A percentile compares a stretch with the other conserved stretches of the same genome.
Conservation (phyloP, 1,140 invertebrate species). For the Trachymyrmex septentrionalis region DNA sequence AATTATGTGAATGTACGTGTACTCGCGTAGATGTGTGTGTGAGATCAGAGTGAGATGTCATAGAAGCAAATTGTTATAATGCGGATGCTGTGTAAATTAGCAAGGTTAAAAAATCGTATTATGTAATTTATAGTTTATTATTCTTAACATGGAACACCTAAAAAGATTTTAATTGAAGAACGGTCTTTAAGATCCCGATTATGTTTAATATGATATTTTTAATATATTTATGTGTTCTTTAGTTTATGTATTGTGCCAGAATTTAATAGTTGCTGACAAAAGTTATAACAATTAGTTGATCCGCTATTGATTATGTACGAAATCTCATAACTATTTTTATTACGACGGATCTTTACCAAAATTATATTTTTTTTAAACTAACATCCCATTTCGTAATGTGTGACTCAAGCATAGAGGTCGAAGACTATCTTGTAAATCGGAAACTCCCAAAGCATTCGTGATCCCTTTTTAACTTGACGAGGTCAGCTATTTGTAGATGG, state of each 20-base stretch:
- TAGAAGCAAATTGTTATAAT: slow-evolving; percentile 35
- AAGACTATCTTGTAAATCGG: slow-evolving; percentile 14
- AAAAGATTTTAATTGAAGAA: neutral
- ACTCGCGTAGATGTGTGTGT: slow-evolving; percentile 21
- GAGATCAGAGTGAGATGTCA: slow-evolving; percentile 13
- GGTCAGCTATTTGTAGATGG: slow-evolving; percentile 46
- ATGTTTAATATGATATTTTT: neutral
- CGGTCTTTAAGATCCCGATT: neutral
- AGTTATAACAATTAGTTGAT: neutral
- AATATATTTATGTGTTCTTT: neutral
- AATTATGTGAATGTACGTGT: slow-evolving; percentile 24
- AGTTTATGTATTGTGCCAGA: neutral
- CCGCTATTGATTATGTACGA: neutral
- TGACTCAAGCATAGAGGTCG: slow-evolving; percentile 6
- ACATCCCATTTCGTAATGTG: neutral
- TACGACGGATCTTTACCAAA: neutral
- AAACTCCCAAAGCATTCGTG: neutral
- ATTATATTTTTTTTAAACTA: slow-evolving; percentile 14
- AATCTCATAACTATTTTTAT: neutral
- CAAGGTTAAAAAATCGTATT: slow-evolving; percentile 17
- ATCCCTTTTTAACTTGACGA: slow-evolving; percentile 31
- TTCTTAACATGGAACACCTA: neutral
- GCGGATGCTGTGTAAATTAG: slow-evolving; percentile 42
- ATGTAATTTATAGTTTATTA: slow-evolving; percentile 10
- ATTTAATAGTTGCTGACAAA: neutral